Conservation (phyloP, 2,888 invertebrate species). For the Artemia sinica region DNA sequence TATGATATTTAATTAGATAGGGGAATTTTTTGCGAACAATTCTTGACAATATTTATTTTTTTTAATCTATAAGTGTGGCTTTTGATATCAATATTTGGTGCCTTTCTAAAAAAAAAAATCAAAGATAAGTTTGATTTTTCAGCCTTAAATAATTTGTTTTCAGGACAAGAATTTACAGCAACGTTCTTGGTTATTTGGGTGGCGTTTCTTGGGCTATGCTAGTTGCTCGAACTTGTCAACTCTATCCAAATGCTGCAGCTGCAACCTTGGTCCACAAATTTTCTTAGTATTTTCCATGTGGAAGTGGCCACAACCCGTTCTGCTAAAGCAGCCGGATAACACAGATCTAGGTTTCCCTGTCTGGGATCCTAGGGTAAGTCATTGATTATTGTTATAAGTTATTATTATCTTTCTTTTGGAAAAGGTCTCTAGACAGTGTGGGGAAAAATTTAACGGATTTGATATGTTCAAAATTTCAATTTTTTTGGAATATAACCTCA, state of each 20-base stretch:
- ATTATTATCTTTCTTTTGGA: too few species aligned
- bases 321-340: constrained; percentile 74
- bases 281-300: constrained; percentile 91
- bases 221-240: constrained; percentile 90
- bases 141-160: constrained; percentile 25
- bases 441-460: too few species aligned
- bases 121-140: background rate
- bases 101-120: background rate
- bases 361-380: constrained; percentile 83
- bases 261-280: constrained; percentile 90
- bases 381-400: background rate
- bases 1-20: too few species aligned
- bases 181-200: constrained; percentile 89
- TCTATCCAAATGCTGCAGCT: constrained; percentile 91
- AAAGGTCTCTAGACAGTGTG: too few species aligned
- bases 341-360: constrained; percentile 77
- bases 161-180: constrained; percentile 91
- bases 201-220: constrained; percentile 99
- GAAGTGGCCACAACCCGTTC: constrained; percentile 99
- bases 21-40: too few species aligned
- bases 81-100: too few species aligned
- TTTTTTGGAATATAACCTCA: too few species aligned
- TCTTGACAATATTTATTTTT: too few species aligned
- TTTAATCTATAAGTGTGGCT: too few species aligned
- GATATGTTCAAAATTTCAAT: too few species aligned